These are phyloP conservation scores for Spisula subtruncata DNA, from an alignment of 2,888 invertebrate species.

Conservation along the genomic window DNA sequence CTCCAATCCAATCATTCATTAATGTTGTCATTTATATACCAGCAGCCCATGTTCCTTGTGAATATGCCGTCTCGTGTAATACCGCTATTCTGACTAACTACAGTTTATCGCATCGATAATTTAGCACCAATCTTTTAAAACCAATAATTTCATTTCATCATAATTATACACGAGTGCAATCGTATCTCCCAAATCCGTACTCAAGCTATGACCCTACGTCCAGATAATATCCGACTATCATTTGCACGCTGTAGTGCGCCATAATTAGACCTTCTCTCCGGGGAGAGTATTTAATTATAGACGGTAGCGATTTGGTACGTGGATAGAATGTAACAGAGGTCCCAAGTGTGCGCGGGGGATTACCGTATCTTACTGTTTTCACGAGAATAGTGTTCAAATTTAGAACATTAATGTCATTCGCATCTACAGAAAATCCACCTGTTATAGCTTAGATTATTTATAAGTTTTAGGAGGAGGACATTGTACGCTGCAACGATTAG, in stretches of 20 bases:
- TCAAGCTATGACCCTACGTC: no score
- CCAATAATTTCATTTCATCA: no score
- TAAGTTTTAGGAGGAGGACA: background rate
- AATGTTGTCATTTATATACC: no score
- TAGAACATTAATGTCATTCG: conserved; percentile 9
- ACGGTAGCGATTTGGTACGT: conserved; percentile 41
- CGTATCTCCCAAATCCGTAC: no score
- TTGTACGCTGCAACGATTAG: background rate
- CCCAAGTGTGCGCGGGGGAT: conserved; percentile 38
- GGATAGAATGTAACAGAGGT: conserved; percentile 36
- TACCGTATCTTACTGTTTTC: conserved; percentile 49
- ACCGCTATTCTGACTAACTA: no score
- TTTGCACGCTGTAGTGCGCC: conserved; percentile 6
- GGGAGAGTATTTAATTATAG: conserved; percentile 54
- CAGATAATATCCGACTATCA: background rate
- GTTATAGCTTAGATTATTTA: background rate
- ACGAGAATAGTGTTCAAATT: background rate
- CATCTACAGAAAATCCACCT: conserved; percentile 1
- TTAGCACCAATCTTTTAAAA: no score
- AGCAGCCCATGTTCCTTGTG: no score
- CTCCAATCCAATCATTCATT: no score
- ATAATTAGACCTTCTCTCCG: conserved; percentile 42
- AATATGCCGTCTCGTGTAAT: no score
- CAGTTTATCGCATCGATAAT: no score
- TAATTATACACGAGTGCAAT: no score